Conservation (phyloP, 2,797 vertebrate genomes). For the Urocyon cinereoargenteus region DNA sequence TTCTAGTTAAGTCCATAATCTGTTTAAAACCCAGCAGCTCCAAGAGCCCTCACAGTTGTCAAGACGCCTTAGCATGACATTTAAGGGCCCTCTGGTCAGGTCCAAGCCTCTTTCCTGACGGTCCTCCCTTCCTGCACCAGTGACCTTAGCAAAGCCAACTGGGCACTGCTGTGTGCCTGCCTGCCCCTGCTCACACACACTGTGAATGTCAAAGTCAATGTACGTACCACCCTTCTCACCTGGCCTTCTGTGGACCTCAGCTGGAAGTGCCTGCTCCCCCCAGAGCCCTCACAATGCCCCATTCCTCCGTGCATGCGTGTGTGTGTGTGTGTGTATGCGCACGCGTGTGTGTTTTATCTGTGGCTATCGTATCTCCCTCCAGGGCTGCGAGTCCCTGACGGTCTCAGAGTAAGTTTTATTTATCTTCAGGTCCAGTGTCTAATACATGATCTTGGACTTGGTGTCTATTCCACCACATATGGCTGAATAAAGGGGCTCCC, state of each 20-base stretch:
- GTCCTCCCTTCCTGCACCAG: not conserved
- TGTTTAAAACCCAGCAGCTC: not conserved
- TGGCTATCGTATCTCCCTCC: not conserved
- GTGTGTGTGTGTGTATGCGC: no score
- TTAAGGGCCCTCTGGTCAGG: not conserved
- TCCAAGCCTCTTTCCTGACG: not conserved
- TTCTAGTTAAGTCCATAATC: not conserved
- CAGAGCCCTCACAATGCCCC: not conserved
- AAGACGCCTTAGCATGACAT: not conserved
- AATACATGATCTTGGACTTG: not conserved
- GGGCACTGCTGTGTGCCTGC: rapidly evolving
- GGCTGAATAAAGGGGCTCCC: not conserved
- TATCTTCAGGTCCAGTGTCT: not conserved
- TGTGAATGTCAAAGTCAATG: not conserved
- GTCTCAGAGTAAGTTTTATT: not conserved
- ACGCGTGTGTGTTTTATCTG: not conserved
- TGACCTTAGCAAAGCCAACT: not conserved
- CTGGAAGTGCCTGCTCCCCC: not conserved
- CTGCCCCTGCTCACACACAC: not conserved
- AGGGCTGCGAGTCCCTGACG: not conserved
- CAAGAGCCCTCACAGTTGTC: not conserved
- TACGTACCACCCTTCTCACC: not conserved
- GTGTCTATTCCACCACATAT: not conserved
- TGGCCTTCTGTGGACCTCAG: rapidly evolving
- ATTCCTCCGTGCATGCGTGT: not conserved